Conservation (phyloP, 64 coral and sea anemone genomes). For the Astreopora myriophthalma region DNA sequence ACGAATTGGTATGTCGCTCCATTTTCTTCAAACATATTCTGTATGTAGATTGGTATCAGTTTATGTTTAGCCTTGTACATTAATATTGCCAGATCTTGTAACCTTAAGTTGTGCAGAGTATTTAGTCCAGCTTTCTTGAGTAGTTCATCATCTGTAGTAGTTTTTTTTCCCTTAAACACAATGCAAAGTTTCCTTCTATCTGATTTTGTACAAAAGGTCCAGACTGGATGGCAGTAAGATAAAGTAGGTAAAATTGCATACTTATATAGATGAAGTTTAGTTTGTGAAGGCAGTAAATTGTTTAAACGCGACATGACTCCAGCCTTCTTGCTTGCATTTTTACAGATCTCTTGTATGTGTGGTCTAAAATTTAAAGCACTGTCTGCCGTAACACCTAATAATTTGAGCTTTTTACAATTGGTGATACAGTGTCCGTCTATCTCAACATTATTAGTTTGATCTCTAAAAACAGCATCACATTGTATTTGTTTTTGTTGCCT, state of each 20-base stretch:
- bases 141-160: neutral
- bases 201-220: slow-evolving; percentile 20
- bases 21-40: slow-evolving; percentile 33
- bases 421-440: neutral
- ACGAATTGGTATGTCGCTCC: neutral
- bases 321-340: slow-evolving; percentile 22
- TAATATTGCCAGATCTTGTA: slow-evolving; percentile 48
- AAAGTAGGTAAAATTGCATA: slow-evolving; percentile 26
- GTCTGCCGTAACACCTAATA: neutral
- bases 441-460: neutral
- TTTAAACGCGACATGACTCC: slow-evolving; percentile 59
- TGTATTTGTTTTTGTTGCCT: neutral
- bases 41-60: slow-evolving; percentile 27
- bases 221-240: neutral
- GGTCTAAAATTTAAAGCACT: neutral
- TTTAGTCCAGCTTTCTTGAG: slow-evolving; percentile 35
- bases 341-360: slow-evolving; percentile 6
- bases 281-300: slow-evolving; percentile 52
- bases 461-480: neutral
- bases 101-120: neutral
- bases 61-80: slow-evolving; percentile 72
- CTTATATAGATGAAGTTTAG: slow-evolving; percentile 25
- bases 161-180: slow-evolving; percentile 9
- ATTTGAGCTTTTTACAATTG: neutral
- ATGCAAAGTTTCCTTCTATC: slow-evolving; percentile 17